A percentile compares a stretch with the other conserved stretches of the same genome.
Evolutionary conservation across 2,113 vertebrate species (phyloP).

Genomic region (Hystrix brachyura): DNA sequence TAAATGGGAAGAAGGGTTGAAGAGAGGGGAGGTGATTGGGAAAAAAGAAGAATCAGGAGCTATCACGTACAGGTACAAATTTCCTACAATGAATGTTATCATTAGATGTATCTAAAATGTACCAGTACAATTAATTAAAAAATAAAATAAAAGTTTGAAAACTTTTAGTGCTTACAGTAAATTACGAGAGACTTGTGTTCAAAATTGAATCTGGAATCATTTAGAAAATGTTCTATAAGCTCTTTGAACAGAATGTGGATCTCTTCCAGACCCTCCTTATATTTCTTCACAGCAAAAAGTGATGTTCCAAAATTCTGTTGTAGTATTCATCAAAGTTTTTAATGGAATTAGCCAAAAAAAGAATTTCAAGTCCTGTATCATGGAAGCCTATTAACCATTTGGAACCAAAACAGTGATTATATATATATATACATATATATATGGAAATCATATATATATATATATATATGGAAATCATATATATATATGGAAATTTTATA

Average conservation of each 20-base stretch:
- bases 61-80: no score
- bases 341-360: conserved; percentile 27
- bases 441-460: no score
- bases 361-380: background rate
- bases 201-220: conserved; percentile 29
- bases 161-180: background rate
- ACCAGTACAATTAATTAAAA: background rate
- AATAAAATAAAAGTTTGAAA: conserved; percentile 45
- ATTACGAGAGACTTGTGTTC: conserved; percentile 37
- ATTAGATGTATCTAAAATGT: no score
- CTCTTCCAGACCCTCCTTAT: background rate
- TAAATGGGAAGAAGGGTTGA: background rate
- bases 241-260: background rate
- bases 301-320: conserved; percentile 29
- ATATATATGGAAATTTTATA: no score
- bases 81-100: no score
- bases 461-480: no score
- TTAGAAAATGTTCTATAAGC: conserved; percentile 46
- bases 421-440: background rate
- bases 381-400: conserved; percentile 30
- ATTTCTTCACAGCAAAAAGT: conserved; percentile 16
- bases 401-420: background rate
- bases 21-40: no score
- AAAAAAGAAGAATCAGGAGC: no score
- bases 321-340: conserved; percentile 36